Base-by-base conservation (phyloP, 1,140 invertebrate species). In the Neotoxoptera formosana region DNA sequence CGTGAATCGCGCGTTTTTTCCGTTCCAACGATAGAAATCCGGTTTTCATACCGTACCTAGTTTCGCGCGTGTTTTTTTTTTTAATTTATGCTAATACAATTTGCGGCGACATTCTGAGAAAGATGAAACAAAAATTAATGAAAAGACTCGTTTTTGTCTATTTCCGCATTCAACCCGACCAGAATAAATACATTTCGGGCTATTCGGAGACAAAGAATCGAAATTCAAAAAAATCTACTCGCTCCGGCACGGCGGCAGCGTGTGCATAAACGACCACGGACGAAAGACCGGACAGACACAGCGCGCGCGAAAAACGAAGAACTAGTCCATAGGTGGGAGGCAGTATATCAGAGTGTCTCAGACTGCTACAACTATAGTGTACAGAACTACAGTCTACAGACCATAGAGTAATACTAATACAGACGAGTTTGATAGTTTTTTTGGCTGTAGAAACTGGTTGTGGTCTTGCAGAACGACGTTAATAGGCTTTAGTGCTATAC, bases 1-100 rank as follows among this genome's bases (percentile, higher is more conserved):
- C 88, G 88, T 89, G 88, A 89, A 56, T 89, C 34, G 88, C 88
- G 88, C 88, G 88, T 89, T 89, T 89, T 89, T 41, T 51, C 88
- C 88, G 88, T 89, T 53, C 88, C 34, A 23, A 51, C 20, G 25
- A 84, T 45, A 30, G 23, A 48, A 56, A 89, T 89, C 51, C 88
- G 48, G 88, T 53, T 89, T 89, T 89, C 48, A 36, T 41, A 23
- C 36, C 4, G 47, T 14, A n/a, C n/a, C n/a, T n/a, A 34, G 45
- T 48, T 30, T 48, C 30, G 86, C 45, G 83, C 83, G 83, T 21
- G 76, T 36, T 34, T 34, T 45, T 30, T 45, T 30, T 21, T 48
- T 48, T 87, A 87, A 87, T 87, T 87, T 48, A 87, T 87, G 47
- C n/a, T 21, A 87, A 76, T 76, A n/a, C 30, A 17, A 87, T 87